Base-by-base conservation (phyloP, 2,113 vertebrate genomes). In the Sander vitreus region DNA sequence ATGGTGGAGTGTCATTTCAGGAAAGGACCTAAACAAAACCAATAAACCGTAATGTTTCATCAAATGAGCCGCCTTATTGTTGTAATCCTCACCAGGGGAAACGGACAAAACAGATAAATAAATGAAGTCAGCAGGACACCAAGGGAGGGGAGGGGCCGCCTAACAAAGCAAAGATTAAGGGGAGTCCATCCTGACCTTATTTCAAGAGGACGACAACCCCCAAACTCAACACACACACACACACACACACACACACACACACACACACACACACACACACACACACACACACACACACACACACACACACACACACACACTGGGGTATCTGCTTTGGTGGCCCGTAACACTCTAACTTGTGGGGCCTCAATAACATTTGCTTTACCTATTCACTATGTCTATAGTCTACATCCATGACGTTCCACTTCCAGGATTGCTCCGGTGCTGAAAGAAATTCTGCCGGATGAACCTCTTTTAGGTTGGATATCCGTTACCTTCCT, bases 141-240 rank as follows among this genome's bases (percentile, higher is more conserved):
- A 63, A 45, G 67, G 36, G 33, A 83, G 65, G 89, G 89, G 90
- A 90, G 85, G 73, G 57, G 57, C 15, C 1, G 19, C 80, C 85
- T 33, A 90, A 74, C 69, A 94, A 88, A 95, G 94, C 83, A 90
- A 78, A 92, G 95, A 92, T 86, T 95, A 93, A 88, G 85, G 55
- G 85, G 88, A 88, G 87, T 53, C 79, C 67, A 60, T 74, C 55
- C 27, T 91, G 87, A 91, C 82, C 86, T 88, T 87, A 73, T 85
- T 91, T 80, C 53, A 51, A 62, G 59, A 70, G 9, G 57, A 78
- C 18, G 3, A 25, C 67, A 48, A 39, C 66, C 78, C 66, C 57
- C 6, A 33, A 27, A 54, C n/a, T 8, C n/a, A 14, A 71, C 60
- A 45, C 54, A 33, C 60, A n/a, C 48, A 23, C 50, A n/a, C 68